Evolutionary conservation across 2,113 vertebrate genomes (phyloP).

Genomic region (Microcebus ravelobensis): DNA sequence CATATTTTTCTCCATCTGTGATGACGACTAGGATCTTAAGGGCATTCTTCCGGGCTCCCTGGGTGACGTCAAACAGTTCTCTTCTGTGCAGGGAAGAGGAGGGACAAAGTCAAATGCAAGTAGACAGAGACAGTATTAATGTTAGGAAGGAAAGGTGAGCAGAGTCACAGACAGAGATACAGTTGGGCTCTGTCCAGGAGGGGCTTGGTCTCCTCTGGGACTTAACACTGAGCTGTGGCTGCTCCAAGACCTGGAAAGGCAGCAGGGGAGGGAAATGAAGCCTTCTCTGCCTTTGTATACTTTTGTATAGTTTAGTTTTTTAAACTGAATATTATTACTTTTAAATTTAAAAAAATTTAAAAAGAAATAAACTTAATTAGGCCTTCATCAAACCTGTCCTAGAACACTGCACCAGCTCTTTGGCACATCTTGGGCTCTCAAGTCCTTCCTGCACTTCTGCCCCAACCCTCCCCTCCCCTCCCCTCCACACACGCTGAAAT

Average conservation of each 20-base stretch:
- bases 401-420: not conserved
- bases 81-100: slow-evolving; percentile 66
- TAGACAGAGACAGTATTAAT: not conserved
- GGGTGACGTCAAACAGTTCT: slow-evolving; percentile 71
- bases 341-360: not conserved
- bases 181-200: not conserved
- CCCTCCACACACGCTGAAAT: not conserved
- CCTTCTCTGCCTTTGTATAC: not conserved
- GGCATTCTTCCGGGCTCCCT: slow-evolving; percentile 76
- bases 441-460: not conserved
- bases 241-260: not conserved
- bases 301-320: not conserved
- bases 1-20: slow-evolving; percentile 84
- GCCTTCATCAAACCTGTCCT: not conserved
- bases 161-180: not conserved
- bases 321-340: not conserved
- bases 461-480: not conserved
- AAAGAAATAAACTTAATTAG: not conserved
- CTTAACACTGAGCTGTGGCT: too few species aligned
- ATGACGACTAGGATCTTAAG: slow-evolving; percentile 85
- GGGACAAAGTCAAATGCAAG: not conserved
- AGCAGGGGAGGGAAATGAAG: not conserved
- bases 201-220: not conserved
- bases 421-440: not conserved
- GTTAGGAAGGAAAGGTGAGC: fast-evolving